Base-by-base conservation (phyloP, 2,888 invertebrate genomes). In the Syritta pipiens region DNA sequence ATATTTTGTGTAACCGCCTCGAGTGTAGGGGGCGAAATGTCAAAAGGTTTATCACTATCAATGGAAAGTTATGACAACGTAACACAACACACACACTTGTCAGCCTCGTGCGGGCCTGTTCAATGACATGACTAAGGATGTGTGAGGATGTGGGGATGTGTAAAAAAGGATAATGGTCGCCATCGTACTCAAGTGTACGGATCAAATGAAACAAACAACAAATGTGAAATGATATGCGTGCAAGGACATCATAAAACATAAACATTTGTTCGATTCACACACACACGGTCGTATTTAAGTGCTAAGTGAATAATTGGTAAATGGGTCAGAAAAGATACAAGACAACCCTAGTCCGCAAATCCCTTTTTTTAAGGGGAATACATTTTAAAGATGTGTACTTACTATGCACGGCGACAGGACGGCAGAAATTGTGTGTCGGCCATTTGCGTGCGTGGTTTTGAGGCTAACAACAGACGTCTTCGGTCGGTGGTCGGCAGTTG, bases 131-230 rank as follows among this genome's bases (percentile, higher is more conserved):
- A n/a, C 35, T 30, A 26, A 1, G 12, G 12, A 26, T 28, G 19
- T 22, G 28, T 28, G 14, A 20, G 19, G 10, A 19, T 7, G 7
- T 14, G n/a, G 32, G 24, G 6, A 42, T 10, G n/a, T 19, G 42
- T 37, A 28, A 51, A 65, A 44, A 60, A 28, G 68, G 75, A 68
- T 75, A 75, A 75, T 75, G 67, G 74, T 49, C 46, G 40, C 51
- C 65, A 37, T 65, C 17, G 57, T 72, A 14, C 55, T 68, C 75
- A 37, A 75, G 49, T 40, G n/a, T n/a, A n/a, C n/a, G 60, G 60
- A 68, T 75, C 68, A 75, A 68, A 68, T 75, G 68, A 62, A 75
- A n/a, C n/a, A 74, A 68, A 62, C 68, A 42, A 68, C 68, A 51
- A 67, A 46, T 53, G 40, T 30, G 53, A 75, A 53, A 60, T 46